Conservation (phyloP, 35 echinoderm and acorn worm genomes). For the Apostichopus japonicus region DNA sequence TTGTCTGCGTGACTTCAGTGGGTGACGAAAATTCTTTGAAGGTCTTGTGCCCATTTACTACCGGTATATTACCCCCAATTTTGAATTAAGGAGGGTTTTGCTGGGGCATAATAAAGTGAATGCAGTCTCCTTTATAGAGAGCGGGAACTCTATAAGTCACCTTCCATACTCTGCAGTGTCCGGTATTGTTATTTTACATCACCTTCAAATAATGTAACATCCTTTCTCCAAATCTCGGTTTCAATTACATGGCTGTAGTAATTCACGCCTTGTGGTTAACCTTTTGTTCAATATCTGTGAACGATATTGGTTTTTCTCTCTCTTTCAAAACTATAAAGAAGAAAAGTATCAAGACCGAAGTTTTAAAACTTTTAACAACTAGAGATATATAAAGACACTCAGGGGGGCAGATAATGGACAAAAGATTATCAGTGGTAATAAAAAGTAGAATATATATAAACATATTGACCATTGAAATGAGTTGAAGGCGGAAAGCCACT, state of each 20-base stretch:
- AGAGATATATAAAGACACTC: no score
- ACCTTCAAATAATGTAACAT: slow-evolving; percentile 29
- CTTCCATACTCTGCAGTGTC: not conserved
- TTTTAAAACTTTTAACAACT: no score
- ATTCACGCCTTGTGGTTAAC: not conserved
- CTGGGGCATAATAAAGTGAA: not conserved
- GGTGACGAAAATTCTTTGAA: no score
- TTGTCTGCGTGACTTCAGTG: no score
- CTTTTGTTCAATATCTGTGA: slow-evolving; percentile 5
- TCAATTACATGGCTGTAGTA: slow-evolving; percentile 14
- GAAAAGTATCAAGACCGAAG: no score
- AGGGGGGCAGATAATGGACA: not conserved
- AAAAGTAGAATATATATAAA: not conserved
- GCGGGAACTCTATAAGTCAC: not conserved
- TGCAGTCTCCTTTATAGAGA: not conserved
- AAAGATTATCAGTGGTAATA: not conserved
- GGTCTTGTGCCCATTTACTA: no score
- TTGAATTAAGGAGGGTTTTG: not conserved
- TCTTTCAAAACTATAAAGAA: not conserved
- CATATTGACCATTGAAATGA: slow-evolving; percentile 3
- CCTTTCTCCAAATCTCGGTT: not conserved
- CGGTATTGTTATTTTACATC: slow-evolving; percentile 19
- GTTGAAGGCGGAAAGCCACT: slow-evolving; percentile 31
- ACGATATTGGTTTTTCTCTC: not conserved
- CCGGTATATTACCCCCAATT: no score